Base-by-base conservation (phyloP, 2,888 invertebrate species). In the Ophioninae sp. region DNA sequence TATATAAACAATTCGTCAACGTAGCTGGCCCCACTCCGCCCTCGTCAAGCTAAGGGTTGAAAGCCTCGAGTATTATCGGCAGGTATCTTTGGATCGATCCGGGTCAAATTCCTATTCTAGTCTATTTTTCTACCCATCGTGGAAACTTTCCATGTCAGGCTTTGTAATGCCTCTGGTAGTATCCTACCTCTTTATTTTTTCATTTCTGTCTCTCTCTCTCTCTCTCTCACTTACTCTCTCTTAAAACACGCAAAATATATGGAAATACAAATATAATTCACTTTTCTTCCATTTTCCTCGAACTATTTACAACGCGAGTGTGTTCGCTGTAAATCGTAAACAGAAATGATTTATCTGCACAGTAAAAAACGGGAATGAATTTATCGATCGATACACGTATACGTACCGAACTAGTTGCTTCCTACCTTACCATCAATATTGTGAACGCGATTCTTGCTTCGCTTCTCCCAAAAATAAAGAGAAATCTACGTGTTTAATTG, bases 81-180 rank as follows among this genome's bases (percentile, higher is more conserved):
- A 23, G 50, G 50, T 10, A 13, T 62, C 50, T 69, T 61, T 73
- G 82, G 72, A 88, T 87, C 87, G 87, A 89, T 89, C 81, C 86
- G 78, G 84, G 88, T 87, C 87, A 89, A 88, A 83, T 81, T 78
- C 77, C 82, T 83, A 82, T 86, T 85, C 83, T 67, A 83, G 70
- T 83, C 73, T 68, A 56, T 79, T 72, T 72, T 65, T 21, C 20
- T 17, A 30, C 20, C 64, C 30, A 57, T 57, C 67, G 10, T 5
- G 62, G 17, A 72, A 72, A 72, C 61, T 75, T 17, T 10, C 20
- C 59, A 30, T 56, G 6, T 44, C 56, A 23, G 23, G 39, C 30
- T 65, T 64, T n/a, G n/a, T 30, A 13, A 17, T 73, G 44, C 62
- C 23, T 13, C 56, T 30, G n/a, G 1, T 56, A 17, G 23, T 17